Evolutionary conservation across 2,797 vertebrate genomes (phyloP), one percentile per base, ranked within the genome.

Genomic region (Melanotaenia nigrans): DNA sequence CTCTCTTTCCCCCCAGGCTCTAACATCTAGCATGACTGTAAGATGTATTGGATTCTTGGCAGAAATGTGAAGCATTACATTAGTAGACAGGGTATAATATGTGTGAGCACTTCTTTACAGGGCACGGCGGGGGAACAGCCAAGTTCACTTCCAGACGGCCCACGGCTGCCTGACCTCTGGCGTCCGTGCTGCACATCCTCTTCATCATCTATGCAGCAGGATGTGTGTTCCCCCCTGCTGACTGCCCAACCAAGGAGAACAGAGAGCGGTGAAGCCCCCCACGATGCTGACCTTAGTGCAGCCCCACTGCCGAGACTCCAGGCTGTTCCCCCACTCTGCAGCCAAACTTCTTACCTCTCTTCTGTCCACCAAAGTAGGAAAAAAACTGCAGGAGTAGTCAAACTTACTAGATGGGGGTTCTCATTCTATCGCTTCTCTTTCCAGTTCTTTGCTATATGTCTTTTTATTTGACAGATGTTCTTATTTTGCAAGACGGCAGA

Each of bases 201-300:
- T 88, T 92, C 88, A 92, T 93, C 92, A 93, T 90, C 87, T 66
- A 84, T 92, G 86, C 90, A 87, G 87, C 87, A 73, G 89, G 89
- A 91, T 65, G 83, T 85, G 87, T 86, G 74, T 66, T 61, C 72
- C 73, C 72, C 72, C 81, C 88, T 4, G 85, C 83, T 82, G 85
- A 90, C 85, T 82, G 77, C 84, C 85, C 81, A 82, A 76, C 86
- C 87, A 85, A 91, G 87, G 85, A 88, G 89, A 90, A 89, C 85
- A 65, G 78, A 86, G 77, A 78, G 63, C 72, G 73, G 78, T 42
- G 38, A 72, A 83, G 82, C 45, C 78, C 77, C 77, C 77, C 69
- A 35, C 74, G 81, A 87, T 55, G 80, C 73, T 73, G 87, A 90
- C 91, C 89, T 92, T 75, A 88, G 78, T 47, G 65, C 32, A 63